Percentiles rank a stretch among this genome's conserved stretches.
Conservation (phyloP, 2,888 invertebrate genomes). For the Oscheius onirici region DNA sequence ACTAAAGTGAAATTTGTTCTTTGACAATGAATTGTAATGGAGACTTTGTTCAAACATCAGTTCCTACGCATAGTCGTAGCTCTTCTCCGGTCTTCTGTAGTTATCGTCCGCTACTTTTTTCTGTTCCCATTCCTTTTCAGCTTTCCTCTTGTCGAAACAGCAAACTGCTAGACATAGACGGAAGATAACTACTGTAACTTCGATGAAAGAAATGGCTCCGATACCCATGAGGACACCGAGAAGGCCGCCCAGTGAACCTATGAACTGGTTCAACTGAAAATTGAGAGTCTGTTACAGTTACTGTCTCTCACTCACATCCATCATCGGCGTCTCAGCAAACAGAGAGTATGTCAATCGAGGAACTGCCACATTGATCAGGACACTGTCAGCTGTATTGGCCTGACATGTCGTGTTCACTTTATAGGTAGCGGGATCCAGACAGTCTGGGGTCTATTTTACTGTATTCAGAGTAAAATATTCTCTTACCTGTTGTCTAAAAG, state of each 20-base stretch:
- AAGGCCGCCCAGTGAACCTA: slow-evolving; percentile 8
- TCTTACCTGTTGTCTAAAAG: background rate
- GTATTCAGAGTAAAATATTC: too few species aligned
- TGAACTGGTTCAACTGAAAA: slow-evolving; percentile 19
- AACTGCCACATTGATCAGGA: background rate
- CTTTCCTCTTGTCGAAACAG: too few species aligned
- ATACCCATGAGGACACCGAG: slow-evolving; percentile 22
- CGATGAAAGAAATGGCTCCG: background rate
- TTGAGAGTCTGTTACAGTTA: background rate
- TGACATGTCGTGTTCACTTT: background rate
- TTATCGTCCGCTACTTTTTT: too few species aligned
- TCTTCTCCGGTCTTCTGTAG: too few species aligned
- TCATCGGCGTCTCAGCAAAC: background rate
- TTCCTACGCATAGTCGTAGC: too few species aligned
- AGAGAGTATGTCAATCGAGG: background rate
- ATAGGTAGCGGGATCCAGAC: background rate
- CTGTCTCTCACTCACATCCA: slow-evolving; percentile 11
- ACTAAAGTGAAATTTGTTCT: too few species aligned
- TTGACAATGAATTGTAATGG: too few species aligned
- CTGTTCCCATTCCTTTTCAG: too few species aligned
- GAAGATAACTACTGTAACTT: background rate
- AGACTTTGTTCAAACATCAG: too few species aligned
- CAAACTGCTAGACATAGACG: too few species aligned
- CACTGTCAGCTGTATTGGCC: background rate
- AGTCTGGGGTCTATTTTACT: background rate